Evolutionary conservation across 2,113 vertebrate species (phyloP).

Genomic region (Empidonax traillii): DNA sequence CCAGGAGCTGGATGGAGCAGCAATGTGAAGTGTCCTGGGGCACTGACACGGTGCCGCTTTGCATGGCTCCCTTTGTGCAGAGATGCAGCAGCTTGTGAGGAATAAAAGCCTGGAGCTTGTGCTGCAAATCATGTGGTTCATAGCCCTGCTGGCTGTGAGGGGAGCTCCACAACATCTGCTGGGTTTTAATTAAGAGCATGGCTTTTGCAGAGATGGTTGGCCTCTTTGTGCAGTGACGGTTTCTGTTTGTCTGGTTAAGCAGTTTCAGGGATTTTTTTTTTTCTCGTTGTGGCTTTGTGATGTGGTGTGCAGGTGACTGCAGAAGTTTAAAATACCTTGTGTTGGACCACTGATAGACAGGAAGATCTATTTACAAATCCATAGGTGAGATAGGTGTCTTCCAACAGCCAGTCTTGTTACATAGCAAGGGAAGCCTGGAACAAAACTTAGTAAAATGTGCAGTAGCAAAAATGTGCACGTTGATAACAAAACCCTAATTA

Average conservation of each 20-base stretch:
- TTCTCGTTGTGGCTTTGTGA: neutral
- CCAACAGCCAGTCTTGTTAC: neutral
- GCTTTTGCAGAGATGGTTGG: neutral
- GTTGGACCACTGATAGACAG: neutral
- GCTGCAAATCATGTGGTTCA: neutral
- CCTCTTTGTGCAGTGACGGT: neutral
- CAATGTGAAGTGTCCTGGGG: neutral
- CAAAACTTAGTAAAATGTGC: neutral
- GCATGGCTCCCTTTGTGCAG: neutral
- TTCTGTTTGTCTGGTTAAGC: neutral
- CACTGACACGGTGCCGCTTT: neutral
- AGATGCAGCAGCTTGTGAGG: neutral
- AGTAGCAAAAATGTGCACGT: neutral
- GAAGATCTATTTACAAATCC: neutral
- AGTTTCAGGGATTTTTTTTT: neutral
- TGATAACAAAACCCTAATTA: neutral
- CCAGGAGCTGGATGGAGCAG: neutral
- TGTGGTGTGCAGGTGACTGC: neutral
- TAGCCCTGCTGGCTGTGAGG: neutral
- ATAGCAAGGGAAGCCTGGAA: neutral
- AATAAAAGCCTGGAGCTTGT: neutral
- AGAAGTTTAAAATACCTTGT: neutral
- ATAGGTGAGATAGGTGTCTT: neutral
- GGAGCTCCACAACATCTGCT: neutral
- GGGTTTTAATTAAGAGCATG: neutral